Evolutionary conservation across 2,797 vertebrate genomes (phyloP), one percentile per base, ranked within the genome.

Genomic region (Acestrorhynchus altus): DNA sequence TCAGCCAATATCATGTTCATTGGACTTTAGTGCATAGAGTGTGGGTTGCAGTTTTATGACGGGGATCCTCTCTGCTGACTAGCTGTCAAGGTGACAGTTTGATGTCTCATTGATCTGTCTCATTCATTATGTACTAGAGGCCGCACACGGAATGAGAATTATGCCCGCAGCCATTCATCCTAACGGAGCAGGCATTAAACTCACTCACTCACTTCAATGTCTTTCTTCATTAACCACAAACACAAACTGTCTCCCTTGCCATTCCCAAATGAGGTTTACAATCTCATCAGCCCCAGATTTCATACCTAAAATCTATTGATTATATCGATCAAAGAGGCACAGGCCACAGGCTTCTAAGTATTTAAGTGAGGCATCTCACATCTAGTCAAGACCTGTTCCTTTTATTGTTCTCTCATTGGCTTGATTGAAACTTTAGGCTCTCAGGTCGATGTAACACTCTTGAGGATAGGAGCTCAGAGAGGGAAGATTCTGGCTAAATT

Each of bases 21-120:
- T 35, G 31, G 31, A 6, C 31, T 2, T 35, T 6, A 35, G 31
- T 2, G 31, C 31, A 6, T 35, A 35, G 1, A 18, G 49, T 54
- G 16, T 31, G 40, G 54, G 28, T 51, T 22, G 70, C 52, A 54
- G 52, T 44, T 40, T 16, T 73, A 28, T 76, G 72, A 73, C 51
- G 35, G 64, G 35, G 20, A 72, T 68, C 52, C 49, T 75, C 64
- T 83, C 20, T 56, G 52, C 73, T 79, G 56, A 67, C 51, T 74
- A 22, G 64, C 73, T 70, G 35, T 81, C 74, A 69, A 80, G 77
- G 74, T 85, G 82, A 44, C 60, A 79, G 74, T 57, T 66, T 83
- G 84, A 81, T 83, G 70, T 80, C 79, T 81, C n/a, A 85, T 82
- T 82, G 81, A 85, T 82, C 77, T 70, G 72, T 72, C 69, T 85